These are phyloP conservation scores for Hoplostethus atlanticus DNA, from an alignment of 2,797 vertebrate species.

Conservation along the genomic window DNA sequence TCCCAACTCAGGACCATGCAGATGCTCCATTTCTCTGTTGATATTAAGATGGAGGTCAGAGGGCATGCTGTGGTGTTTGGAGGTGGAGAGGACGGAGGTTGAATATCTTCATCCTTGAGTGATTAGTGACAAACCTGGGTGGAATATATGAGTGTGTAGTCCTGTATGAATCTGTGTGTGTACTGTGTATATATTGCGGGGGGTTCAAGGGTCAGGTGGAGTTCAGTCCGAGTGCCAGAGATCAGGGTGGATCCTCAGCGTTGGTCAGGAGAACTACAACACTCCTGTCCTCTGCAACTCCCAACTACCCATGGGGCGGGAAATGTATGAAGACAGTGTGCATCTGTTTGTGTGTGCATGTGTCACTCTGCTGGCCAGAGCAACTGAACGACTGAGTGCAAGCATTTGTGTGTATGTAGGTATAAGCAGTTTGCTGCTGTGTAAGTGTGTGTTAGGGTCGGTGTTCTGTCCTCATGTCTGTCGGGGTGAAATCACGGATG, in stretches of 20 bases:
- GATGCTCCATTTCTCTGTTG: conserved; percentile 54
- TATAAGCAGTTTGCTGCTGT: conserved; percentile 58
- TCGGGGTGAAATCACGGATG: conserved; percentile 61
- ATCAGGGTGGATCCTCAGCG: conserved; percentile 37
- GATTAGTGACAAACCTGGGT: conserved; percentile 55
- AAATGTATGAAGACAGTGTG: conserved; percentile 43
- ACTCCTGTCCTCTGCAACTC: conserved; percentile 50
- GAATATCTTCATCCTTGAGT: conserved; percentile 61
- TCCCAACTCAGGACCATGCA: conserved; percentile 63
- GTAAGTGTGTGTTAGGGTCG: conserved; percentile 53
- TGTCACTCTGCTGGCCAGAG: conserved; percentile 28
- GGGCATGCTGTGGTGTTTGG: conserved; percentile 37
- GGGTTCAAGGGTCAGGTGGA: conserved; percentile 33
- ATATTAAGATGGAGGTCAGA: conserved; percentile 49
- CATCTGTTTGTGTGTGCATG: conserved; percentile 35
- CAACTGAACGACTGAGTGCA: conserved; percentile 38
- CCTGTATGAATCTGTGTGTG: conserved; percentile 25
- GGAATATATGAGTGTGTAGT: conserved; percentile 22
- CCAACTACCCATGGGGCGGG: conserved; percentile 52
- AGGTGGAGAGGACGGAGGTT: conserved; percentile 54
- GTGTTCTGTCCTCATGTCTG: conserved; percentile 53
- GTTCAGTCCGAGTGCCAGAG: conserved; percentile 50
- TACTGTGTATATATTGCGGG: conserved; percentile 31
- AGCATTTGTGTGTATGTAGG: conserved; percentile 36
- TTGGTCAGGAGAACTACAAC: conserved; percentile 42